These are phyloP conservation scores for Chrysaora quinquecirrha DNA, from an alignment of 30 jellyfish, hydroid and myxozoan genomes.

Conservation along the genomic window DNA sequence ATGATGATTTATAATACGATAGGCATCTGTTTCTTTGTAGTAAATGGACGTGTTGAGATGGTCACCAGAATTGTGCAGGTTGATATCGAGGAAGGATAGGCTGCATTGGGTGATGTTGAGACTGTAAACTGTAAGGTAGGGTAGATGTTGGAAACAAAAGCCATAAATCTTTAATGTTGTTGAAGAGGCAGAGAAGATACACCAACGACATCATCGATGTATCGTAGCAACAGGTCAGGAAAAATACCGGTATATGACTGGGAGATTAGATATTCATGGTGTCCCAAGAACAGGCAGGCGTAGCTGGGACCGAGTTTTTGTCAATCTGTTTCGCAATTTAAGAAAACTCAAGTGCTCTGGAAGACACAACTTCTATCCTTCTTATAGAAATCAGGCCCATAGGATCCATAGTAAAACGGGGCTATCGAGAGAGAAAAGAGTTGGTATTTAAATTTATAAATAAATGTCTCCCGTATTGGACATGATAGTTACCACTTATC, in stretches of 20 bases:
- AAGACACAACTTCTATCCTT: too few relatives aligned
- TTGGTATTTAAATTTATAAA: too few relatives aligned
- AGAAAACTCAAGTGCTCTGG: too few relatives aligned
- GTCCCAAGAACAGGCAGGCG: background rate
- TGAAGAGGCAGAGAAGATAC: background rate
- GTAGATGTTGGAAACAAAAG: background rate
- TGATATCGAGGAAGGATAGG: background rate
- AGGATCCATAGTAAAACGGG: too few relatives aligned
- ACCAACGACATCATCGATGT: background rate
- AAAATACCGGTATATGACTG: background rate
- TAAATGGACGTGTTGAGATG: background rate
- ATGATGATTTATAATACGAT: background rate
- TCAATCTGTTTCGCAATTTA: too few relatives aligned
- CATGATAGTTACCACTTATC: too few relatives aligned
- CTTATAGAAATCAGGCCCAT: too few relatives aligned
- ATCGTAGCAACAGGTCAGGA: background rate
- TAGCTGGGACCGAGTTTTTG: background rate
- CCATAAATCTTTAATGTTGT: background rate
- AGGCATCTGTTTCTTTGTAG: background rate
- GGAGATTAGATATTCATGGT: background rate
- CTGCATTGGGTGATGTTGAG: background rate
- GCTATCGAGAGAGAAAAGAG: too few relatives aligned
- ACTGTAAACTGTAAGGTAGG: background rate
- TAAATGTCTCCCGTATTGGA: too few relatives aligned
- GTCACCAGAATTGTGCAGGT: background rate